These are phyloP conservation scores for Nycticorax nycticorax DNA, from an alignment of 2,113 vertebrate genomes.

Conservation along the genomic window DNA sequence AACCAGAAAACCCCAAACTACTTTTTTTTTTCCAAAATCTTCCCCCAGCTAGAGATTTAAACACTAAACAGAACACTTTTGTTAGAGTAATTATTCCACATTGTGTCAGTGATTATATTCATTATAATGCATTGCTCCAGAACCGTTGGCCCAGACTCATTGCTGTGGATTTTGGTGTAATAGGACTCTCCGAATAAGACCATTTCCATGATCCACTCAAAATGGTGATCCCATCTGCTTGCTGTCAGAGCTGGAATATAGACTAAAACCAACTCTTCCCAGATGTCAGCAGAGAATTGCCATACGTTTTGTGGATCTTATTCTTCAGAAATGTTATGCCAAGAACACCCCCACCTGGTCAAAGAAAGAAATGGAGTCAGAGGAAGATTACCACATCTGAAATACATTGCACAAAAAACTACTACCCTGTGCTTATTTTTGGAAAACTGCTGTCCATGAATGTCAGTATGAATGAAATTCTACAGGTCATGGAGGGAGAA, in stretches of 20 bases:
- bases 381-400: neutral
- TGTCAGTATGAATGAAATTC: neutral
- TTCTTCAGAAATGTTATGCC: constrained; percentile 44
- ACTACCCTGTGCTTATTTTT: neutral
- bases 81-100: neutral
- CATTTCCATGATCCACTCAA: neutral
- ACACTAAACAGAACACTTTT: neutral
- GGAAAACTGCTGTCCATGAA: neutral
- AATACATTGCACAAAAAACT: neutral
- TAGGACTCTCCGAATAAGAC: neutral
- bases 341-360: constrained; percentile 64
- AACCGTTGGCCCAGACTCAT: neutral
- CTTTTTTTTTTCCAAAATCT: fast-evolving
- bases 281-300: constrained; percentile 28
- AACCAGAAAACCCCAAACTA: neutral
- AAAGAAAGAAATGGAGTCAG: constrained; percentile 40
- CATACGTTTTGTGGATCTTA: neutral
- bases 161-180: neutral
- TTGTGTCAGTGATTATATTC: neutral
- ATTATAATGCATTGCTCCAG: neutral
- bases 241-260: neutral
- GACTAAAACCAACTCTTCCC: constrained; percentile 3
- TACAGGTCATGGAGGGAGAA: neutral
- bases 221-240: constrained; percentile 13
- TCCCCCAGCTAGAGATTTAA: neutral